A percentile compares a stretch with the other conserved stretches of the same genome.
Evolutionary conservation across 2,797 vertebrate species (phyloP).

Genomic region (Aulostomus chinensis): DNA sequence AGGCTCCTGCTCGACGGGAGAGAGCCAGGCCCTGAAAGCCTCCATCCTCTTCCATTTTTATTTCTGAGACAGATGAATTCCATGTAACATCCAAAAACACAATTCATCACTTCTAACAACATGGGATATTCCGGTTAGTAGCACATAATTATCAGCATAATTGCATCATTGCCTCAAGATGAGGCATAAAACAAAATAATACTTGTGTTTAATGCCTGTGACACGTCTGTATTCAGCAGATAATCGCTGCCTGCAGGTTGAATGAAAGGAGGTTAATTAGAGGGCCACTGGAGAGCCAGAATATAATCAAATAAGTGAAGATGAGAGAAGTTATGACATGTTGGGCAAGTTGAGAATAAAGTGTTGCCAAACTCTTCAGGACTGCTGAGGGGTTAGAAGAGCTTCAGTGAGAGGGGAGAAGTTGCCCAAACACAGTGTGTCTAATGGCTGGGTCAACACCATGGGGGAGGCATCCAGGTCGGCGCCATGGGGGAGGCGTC

Average conservation of each 20-base stretch:
- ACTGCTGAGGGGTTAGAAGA: too few species aligned
- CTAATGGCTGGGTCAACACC: too few species aligned
- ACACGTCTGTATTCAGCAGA: conserved; percentile 57
- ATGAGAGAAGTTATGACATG: conserved; percentile 19
- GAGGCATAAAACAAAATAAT: conserved; percentile 46
- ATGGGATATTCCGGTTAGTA: too few species aligned
- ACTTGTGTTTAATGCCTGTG: conserved; percentile 40
- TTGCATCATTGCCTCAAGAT: conserved; percentile 47
- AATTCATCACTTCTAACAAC: conserved; percentile 14
- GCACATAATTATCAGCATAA: conserved; percentile 52
- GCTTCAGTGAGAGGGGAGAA: neutral
- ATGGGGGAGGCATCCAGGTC: too few species aligned
- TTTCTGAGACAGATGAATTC: conserved; percentile 4
- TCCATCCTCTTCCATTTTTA: neutral
- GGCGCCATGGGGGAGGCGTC: too few species aligned
- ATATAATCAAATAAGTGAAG: conserved; percentile 32
- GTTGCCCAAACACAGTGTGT: too few species aligned
- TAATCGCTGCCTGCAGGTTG: conserved; percentile 65
- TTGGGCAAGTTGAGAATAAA: conserved; percentile 8
- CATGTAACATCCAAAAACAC: conserved; percentile 17
- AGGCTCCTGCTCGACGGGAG: conserved; percentile 27
- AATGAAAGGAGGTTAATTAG: conserved; percentile 68
- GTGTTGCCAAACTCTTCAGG: conserved; percentile 13
- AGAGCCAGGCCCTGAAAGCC: conserved; percentile 4
- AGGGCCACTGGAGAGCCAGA: conserved; percentile 34